Conservation (phyloP, 2,797 vertebrate genomes). For the Hylomyscus alleni region DNA sequence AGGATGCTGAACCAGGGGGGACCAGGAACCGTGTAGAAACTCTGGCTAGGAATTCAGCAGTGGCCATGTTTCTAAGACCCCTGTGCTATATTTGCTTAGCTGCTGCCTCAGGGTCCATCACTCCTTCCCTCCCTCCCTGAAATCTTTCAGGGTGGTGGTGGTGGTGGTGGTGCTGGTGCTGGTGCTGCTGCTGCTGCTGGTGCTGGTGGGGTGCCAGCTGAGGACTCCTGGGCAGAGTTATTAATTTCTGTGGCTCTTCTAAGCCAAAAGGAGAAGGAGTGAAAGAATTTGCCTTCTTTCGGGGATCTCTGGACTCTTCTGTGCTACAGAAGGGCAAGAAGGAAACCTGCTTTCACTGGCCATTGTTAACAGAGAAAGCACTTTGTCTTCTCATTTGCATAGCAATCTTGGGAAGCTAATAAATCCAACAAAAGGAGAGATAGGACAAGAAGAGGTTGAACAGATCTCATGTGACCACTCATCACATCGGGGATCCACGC, state of each 20-base stretch:
- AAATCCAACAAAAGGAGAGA: neutral
- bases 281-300: neutral
- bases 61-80: slow-evolving; percentile 29
- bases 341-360: neutral
- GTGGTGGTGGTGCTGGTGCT: neutral
- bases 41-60: neutral
- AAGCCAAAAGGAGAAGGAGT: neutral
- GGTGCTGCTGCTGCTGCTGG: no score
- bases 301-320: neutral
- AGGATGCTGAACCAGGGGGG: neutral
- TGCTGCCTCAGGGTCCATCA: slow-evolving; percentile 41
- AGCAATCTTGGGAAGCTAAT: slow-evolving; percentile 6
- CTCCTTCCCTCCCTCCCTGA: neutral
- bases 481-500: neutral
- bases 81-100: slow-evolving; percentile 76
- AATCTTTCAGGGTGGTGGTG: neutral
- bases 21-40: neutral
- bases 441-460: neutral
- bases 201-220: neutral
- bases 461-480: neutral
- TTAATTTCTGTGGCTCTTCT: slow-evolving; percentile 21
- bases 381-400: neutral
- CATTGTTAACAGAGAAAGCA: neutral
- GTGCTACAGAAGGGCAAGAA: neutral
- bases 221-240: slow-evolving; percentile 12